Conservation (phyloP, 2,888 invertebrate species). For the Torymus aiolomorphi region DNA sequence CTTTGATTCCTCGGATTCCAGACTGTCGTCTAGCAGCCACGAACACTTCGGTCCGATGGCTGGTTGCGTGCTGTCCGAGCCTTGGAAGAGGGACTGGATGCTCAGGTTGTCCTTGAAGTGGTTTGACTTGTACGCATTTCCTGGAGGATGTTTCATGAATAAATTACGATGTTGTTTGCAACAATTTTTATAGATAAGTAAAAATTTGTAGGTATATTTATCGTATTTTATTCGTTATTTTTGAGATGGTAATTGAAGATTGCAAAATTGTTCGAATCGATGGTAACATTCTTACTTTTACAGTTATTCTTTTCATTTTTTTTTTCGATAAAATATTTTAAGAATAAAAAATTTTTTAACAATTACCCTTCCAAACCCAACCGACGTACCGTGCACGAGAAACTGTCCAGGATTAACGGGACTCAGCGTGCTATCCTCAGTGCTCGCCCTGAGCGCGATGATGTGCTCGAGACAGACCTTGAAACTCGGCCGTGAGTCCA, state of each 20-base stretch:
- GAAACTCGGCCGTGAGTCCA: slow-evolving; percentile 92
- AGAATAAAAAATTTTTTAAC: too few species aligned
- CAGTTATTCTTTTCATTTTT: too few species aligned
- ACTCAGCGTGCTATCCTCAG: slow-evolving; percentile 69
- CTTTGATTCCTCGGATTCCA: slow-evolving; percentile 72
- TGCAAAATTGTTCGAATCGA: too few species aligned
- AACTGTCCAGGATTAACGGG: slow-evolving; percentile 73
- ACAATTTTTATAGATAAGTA: too few species aligned
- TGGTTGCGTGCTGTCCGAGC: slow-evolving; percentile 65
- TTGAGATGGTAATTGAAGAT: too few species aligned
- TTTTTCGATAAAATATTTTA: too few species aligned
- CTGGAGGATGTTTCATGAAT: slow-evolving; percentile 67
- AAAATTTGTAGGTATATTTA: too few species aligned
- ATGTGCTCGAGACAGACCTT: slow-evolving; percentile 84
- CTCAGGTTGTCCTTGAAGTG: slow-evolving; percentile 77
- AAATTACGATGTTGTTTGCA: too few species aligned
- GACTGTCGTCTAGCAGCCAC: slow-evolving; percentile 81
- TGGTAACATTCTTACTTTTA: too few species aligned
- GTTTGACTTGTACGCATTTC: slow-evolving; percentile 77
- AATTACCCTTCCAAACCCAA: too few species aligned
- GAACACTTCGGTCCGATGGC: slow-evolving; percentile 79
- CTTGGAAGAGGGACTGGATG: slow-evolving; percentile 76
- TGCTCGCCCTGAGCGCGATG: slow-evolving; percentile 67
- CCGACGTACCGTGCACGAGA: slow-evolving; percentile 38
- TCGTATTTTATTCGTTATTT: too few species aligned